Base-by-base conservation (phyloP, 2,797 vertebrate species). In the Rhinichthys osculus region DNA sequence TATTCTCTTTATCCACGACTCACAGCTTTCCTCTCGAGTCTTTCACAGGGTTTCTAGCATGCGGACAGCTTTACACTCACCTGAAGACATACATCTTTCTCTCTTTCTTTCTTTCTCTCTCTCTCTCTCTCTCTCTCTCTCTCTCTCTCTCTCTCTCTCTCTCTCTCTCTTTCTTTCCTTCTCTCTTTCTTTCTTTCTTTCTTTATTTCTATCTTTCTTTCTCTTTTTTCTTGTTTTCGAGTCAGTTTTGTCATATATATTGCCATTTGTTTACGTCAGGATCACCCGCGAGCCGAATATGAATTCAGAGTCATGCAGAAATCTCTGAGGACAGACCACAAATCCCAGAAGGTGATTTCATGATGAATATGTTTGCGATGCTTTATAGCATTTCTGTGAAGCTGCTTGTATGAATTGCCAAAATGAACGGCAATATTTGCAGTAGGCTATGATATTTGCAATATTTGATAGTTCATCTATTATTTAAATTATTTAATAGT, bases 281-380 rank as follows among this genome's bases (percentile, higher is more conserved):
- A 98, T 91, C 98, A 99, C 67, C 98, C 97, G 30, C 94, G 98
- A 88, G 98, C 98, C 0, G 98, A 99, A 78, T 99, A 99, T 0
- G 98, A 99, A 93, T 97, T 98, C 23, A 95, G 94, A 86, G 97
- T 99, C 79, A 93, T 99, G 94, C 95, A 98, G 93, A 99, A 99
- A 90, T 97, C 97, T 0, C 87, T 97, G 76, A 96, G 93, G 78
- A 98, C 97, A 92, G 96, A 97, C 76, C 94, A 90, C 35, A 96
- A 92, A 87, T 92, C 93, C 64, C 96, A 96, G 90, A 97, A 98
- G 97, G 98, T 99, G 95, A n/a, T 87, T 1, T 11, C 27, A 6
- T 9, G 10, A 16, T 86, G 8, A 72, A 16, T 67, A 19, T 14
- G 27, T 62, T 14, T 62, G n/a, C 1, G 5, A 13, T 30, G n/a